These are phyloP conservation scores for Corella eumyota DNA, from an alignment of 23 tunicate species.

Conservation along the genomic window DNA sequence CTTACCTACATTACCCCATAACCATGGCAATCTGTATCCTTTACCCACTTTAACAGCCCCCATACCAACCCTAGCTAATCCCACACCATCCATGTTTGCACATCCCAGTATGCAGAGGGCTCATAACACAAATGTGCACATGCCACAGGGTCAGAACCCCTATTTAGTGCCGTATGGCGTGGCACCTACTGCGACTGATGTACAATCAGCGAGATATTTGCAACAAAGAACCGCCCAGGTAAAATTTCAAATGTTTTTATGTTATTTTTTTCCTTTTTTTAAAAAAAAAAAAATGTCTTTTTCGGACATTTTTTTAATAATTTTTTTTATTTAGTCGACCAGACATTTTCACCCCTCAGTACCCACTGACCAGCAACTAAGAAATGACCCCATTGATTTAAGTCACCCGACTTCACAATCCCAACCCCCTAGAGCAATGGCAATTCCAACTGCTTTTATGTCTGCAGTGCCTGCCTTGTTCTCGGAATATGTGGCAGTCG, in stretches of 20 bases:
- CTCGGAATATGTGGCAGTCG: slow-evolving; percentile 18
- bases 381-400: background rate
- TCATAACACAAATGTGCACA: too few relatives aligned
- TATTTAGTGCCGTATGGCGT: too few relatives aligned
- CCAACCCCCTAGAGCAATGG: slow-evolving; percentile 19
- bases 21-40: background rate
- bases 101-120: background rate
- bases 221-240: too few relatives aligned
- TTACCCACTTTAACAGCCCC: background rate
- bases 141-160: too few relatives aligned
- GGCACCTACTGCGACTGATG: too few relatives aligned
- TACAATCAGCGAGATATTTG: too few relatives aligned
- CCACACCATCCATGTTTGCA: background rate
- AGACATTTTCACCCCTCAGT: too few relatives aligned
- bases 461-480: slow-evolving; percentile 27
- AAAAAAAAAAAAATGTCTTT: too few relatives aligned
- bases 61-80: background rate
- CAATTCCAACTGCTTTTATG: slow-evolving; percentile 33
- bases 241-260: too few relatives aligned
- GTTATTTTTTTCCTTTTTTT: too few relatives aligned
- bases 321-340: too few relatives aligned
- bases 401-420: slow-evolving; percentile 3
- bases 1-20: background rate
- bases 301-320: too few relatives aligned
- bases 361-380: background rate